phyloP scores from a whole-genome alignment of 2,797 vertebrate genomes.

The Rhadinocentrus ornatus region DNA sequence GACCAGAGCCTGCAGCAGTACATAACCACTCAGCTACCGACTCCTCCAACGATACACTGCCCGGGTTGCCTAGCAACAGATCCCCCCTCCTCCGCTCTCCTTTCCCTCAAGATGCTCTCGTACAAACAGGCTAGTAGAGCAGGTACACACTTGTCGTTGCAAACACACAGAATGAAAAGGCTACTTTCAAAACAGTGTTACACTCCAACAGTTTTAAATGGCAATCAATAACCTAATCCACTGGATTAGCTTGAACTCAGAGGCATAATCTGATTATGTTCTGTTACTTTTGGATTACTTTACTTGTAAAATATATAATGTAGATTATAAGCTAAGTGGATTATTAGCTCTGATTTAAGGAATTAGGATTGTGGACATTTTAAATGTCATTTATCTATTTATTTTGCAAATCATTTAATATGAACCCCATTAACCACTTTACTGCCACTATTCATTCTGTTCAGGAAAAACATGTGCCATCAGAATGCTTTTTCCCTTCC shows the following conservation, averaged over 20 bases:
- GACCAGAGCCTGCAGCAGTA: slow-evolving; percentile 86
- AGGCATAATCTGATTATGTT: slow-evolving; percentile 75
- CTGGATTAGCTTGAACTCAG: slow-evolving; percentile 60
- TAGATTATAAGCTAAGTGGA: slow-evolving; percentile 68
- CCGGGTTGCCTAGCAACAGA: slow-evolving; percentile 90
- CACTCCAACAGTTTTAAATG: slow-evolving; percentile 46
- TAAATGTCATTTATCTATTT: slow-evolving; percentile 2
- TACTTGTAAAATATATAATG: slow-evolving; percentile 58
- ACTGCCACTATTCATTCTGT: slow-evolving; percentile 3
- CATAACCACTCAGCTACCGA: slow-evolving; percentile 87
- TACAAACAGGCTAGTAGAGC: slow-evolving; percentile 57
- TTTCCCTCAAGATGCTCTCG: slow-evolving; percentile 62
- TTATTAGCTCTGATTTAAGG: slow-evolving; percentile 59
- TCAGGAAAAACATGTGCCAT: slow-evolving; percentile 11
- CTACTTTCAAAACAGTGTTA: slow-evolving; percentile 28
- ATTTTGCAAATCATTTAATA: slow-evolving; percentile 21
- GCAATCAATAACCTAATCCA: slow-evolving; percentile 62
- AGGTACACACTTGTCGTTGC: slow-evolving; percentile 46
- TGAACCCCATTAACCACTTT: slow-evolving; percentile 20
- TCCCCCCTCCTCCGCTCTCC: slow-evolving; percentile 38
- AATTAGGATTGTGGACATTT: slow-evolving; percentile 30
- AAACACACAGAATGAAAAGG: slow-evolving; percentile 22
- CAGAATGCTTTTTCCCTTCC: slow-evolving; percentile 16
- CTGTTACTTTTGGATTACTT: slow-evolving; percentile 70
- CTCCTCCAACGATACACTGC: slow-evolving; percentile 87